phyloP scores from a whole-genome alignment of 2,888 invertebrate species.

The Serripes groenlandicus region DNA sequence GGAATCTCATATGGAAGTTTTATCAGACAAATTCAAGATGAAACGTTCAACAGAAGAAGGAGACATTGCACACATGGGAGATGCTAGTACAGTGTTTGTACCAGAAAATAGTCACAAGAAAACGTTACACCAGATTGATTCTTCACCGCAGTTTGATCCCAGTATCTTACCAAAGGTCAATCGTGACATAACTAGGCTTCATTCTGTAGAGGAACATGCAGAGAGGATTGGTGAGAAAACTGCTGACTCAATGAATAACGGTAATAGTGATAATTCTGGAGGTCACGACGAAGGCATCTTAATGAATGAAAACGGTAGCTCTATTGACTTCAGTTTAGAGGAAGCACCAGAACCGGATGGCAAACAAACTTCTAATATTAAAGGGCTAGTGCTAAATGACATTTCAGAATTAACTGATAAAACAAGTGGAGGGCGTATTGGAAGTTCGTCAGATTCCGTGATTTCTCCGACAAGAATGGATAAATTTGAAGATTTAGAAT shows the following conservation, averaged over 20 bases:
- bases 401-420: background rate
- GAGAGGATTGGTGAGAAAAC: conserved; percentile 6
- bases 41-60: conserved; percentile 77
- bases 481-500: conserved; percentile 30
- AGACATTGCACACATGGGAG: conserved; percentile 77
- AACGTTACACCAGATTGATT: conserved; percentile 72
- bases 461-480: conserved; percentile 29
- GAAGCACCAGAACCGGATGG: background rate
- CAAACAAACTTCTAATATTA: background rate
- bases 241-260: background rate
- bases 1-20: conserved; percentile 68
- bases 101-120: conserved; percentile 45
- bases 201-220: conserved; percentile 66
- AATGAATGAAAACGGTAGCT: conserved; percentile 19
- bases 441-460: conserved; percentile 19
- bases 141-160: conserved; percentile 73
- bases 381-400: conserved; percentile 8
- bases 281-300: conserved; percentile 28
- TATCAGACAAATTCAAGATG: conserved; percentile 70
- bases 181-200: conserved; percentile 56
- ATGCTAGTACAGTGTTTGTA: conserved; percentile 73
- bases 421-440: background rate
- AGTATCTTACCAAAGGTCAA: conserved; percentile 66
- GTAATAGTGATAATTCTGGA: background rate
- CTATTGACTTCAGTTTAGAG: background rate